Evolutionary conservation across 1,140 invertebrate species (phyloP).

Genomic region (Ctenoplectra terminalis): DNA sequence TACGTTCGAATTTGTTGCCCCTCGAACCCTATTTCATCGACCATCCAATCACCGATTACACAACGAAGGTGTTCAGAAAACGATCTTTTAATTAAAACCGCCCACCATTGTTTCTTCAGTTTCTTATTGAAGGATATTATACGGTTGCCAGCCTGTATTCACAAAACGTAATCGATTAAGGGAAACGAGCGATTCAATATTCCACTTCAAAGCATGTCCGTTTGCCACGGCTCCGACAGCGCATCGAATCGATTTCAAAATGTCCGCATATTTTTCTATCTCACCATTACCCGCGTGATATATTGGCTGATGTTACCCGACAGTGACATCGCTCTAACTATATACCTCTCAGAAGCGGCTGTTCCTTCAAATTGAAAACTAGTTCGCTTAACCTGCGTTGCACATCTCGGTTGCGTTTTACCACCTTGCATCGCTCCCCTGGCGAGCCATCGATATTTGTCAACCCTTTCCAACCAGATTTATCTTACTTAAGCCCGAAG

Average conservation of each 20-base stretch:
- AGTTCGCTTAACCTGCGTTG: neutral
- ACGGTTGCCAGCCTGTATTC: neutral
- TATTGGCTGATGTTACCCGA: conserved; percentile 24
- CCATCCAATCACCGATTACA: neutral
- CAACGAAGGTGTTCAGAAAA: neutral
- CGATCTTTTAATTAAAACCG: neutral
- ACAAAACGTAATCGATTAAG: neutral
- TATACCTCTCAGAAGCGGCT: neutral
- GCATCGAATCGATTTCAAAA: conserved; percentile 49
- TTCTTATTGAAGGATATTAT: neutral
- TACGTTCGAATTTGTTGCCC: too few relatives aligned
- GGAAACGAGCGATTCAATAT: neutral
- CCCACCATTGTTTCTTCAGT: too few relatives aligned
- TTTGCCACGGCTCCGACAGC: conserved; percentile 15
- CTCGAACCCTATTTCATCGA: too few relatives aligned
- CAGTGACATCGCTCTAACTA: neutral
- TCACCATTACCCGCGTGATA: conserved; percentile 30
- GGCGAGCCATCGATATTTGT: conserved; percentile 1
- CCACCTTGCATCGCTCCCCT: neutral
- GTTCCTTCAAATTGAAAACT: neutral
- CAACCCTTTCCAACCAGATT: neutral
- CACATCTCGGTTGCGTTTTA: neutral
- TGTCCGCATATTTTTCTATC: conserved; percentile 35
- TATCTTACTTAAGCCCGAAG: neutral
- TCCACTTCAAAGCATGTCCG: neutral